phyloP scores from a whole-genome alignment of 2,797 vertebrate species.

The Gymnothorax reevesii region DNA sequence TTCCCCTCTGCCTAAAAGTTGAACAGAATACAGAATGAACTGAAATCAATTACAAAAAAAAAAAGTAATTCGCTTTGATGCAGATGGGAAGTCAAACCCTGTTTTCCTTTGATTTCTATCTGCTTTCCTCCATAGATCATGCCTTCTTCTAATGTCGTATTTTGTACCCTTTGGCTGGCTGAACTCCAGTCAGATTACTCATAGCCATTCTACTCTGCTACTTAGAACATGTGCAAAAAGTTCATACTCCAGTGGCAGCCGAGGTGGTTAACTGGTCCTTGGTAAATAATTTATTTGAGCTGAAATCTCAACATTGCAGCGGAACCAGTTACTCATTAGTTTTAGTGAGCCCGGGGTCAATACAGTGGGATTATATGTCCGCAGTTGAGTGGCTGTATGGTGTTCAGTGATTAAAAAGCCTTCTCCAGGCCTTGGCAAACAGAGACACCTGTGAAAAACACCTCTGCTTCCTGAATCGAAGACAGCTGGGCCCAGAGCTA shows the following conservation, averaged over 20 bases:
- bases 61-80: background rate
- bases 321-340: constrained; percentile 9
- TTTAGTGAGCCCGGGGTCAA: constrained; percentile 2
- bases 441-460: background rate
- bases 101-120: background rate
- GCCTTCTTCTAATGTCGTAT: background rate
- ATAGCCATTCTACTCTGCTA: background rate
- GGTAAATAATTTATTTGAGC: constrained; percentile 14
- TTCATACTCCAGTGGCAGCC: background rate
- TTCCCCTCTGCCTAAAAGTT: background rate
- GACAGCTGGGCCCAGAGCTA: background rate
- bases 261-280: background rate
- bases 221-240: background rate
- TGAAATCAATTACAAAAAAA: constrained; percentile 2
- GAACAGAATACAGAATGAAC: constrained; percentile 5
- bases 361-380: background rate
- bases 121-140: background rate
- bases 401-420: constrained; percentile 26
- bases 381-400: constrained; percentile 21
- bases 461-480: background rate
- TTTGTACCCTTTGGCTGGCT: background rate
- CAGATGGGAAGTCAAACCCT: background rate
- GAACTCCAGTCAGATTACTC: background rate
- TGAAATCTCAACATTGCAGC: background rate
- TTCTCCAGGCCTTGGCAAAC: background rate